A percentile compares a stretch with the other conserved stretches of the same genome.
Conservation (phyloP, 2,113 vertebrate species). For the Laticauda laticaudata region DNA sequence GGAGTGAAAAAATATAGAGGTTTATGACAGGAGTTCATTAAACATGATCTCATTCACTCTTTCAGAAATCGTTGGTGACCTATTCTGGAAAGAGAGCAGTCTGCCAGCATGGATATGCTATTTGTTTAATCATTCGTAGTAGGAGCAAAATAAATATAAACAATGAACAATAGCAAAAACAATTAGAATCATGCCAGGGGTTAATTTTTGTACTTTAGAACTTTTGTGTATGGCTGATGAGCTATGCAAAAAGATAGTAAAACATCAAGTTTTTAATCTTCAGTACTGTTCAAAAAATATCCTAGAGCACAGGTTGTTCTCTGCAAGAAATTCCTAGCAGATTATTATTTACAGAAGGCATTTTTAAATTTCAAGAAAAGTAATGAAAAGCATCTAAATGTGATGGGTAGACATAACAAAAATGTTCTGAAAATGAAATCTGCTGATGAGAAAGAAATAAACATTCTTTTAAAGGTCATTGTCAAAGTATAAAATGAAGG, state of each 20-base stretch:
- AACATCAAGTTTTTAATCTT: not conserved
- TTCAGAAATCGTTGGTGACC: not conserved
- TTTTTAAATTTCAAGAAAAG: not conserved
- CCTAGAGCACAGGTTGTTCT: not conserved
- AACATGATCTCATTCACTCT: not conserved
- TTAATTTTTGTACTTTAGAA: not conserved
- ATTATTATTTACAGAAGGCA: not conserved
- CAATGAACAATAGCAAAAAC: not conserved
- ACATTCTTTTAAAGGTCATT: slow-evolving; percentile 29
- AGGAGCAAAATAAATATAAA: not conserved
- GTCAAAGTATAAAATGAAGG: slow-evolving; percentile 12
- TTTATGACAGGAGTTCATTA: not conserved
- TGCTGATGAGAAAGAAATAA: slow-evolving; percentile 42
- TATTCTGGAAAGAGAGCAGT: not conserved
- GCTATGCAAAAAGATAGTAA: not conserved
- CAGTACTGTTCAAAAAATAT: not conserved
- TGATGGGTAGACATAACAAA: slow-evolving; percentile 45
- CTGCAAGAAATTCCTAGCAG: not conserved
- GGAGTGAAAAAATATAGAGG: not conserved
- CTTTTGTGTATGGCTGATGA: not conserved
- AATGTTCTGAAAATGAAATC: slow-evolving; percentile 46
- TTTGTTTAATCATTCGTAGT: not conserved
- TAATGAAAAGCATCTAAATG: slow-evolving; percentile 13
- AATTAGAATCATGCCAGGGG: not conserved
- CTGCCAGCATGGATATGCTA: not conserved